These are phyloP conservation scores for Brachirus orientalis DNA, from an alignment of 2,113 vertebrate species.

Conservation along the genomic window DNA sequence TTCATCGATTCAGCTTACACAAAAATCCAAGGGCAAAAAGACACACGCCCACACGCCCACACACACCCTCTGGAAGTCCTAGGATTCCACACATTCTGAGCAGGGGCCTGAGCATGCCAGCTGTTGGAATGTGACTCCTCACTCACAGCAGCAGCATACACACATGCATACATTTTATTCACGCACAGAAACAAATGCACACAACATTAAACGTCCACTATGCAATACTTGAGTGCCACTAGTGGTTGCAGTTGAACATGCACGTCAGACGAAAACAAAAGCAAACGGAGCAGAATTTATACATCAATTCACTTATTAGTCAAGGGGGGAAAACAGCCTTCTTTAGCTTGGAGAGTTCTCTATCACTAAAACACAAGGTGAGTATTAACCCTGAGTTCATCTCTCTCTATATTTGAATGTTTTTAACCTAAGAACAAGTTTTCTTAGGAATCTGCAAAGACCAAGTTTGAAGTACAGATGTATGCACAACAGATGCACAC, in stretches of 20 bases:
- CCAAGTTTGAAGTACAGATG: no score
- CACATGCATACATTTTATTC: background rate
- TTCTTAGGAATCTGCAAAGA: no score
- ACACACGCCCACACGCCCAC: conserved; percentile 9
- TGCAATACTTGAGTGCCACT: background rate
- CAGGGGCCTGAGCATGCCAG: conserved; percentile 77
- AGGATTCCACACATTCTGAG: conserved; percentile 74
- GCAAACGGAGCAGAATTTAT: no score
- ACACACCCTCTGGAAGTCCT: conserved; percentile 40
- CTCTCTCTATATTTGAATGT: no score
- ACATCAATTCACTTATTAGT: no score
- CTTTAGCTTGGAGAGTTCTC: no score
- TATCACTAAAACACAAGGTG: no score
- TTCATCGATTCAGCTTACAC: conserved; percentile 11
- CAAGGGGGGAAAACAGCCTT: no score
- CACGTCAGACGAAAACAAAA: background rate
- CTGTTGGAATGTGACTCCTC: conserved; percentile 74
- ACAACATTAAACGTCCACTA: background rate
- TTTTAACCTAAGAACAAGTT: no score
- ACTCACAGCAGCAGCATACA: conserved; percentile 17
- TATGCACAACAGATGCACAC: no score
- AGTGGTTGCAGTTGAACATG: background rate
- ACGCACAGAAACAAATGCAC: background rate
- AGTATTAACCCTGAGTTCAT: no score
- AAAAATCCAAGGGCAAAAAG: conserved; percentile 31